A percentile compares a stretch with the other conserved stretches of the same genome.
Conservation (phyloP, 1,140 invertebrate genomes). For the Diorhabda carinulata region DNA sequence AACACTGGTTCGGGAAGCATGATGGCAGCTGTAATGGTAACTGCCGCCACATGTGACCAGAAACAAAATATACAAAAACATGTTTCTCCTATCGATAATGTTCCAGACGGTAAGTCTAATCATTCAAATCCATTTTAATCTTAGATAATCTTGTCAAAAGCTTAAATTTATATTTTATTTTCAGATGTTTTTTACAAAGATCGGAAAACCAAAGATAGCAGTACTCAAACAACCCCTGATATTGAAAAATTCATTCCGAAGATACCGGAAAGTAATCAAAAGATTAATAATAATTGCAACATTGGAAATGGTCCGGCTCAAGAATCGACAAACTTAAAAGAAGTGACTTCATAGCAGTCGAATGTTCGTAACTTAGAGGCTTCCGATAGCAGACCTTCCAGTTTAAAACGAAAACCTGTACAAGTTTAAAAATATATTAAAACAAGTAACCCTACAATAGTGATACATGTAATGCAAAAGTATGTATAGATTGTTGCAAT, state of each 20-base stretch:
- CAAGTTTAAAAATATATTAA: constrained; percentile 22
- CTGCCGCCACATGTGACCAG: constrained; percentile 62
- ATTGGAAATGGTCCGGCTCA: constrained; percentile 41
- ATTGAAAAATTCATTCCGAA: constrained; percentile 26
- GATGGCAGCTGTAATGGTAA: constrained; percentile 62
- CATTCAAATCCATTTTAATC: neutral
- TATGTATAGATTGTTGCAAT: no score
- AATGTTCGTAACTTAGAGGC: neutral
- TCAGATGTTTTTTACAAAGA: constrained; percentile 16
- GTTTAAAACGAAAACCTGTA: constrained; percentile 42
- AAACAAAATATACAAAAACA: constrained; percentile 62
- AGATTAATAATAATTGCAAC: constrained; percentile 45
- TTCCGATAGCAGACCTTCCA: constrained; percentile 37
- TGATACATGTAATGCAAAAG: no score
- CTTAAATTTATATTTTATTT: neutral
- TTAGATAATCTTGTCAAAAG: neutral
- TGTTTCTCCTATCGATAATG: constrained; percentile 44
- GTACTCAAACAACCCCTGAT: constrained; percentile 40
- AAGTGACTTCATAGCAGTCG: constrained; percentile 44
- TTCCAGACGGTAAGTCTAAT: constrained; percentile 35
- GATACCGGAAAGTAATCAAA: constrained; percentile 29
- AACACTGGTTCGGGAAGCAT: constrained; percentile 58
- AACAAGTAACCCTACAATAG: no score
- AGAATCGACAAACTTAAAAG: constrained; percentile 36
- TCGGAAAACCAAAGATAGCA: constrained; percentile 35